Conservation (phyloP, 2,888 invertebrate genomes). For the Erebia aethiops region DNA sequence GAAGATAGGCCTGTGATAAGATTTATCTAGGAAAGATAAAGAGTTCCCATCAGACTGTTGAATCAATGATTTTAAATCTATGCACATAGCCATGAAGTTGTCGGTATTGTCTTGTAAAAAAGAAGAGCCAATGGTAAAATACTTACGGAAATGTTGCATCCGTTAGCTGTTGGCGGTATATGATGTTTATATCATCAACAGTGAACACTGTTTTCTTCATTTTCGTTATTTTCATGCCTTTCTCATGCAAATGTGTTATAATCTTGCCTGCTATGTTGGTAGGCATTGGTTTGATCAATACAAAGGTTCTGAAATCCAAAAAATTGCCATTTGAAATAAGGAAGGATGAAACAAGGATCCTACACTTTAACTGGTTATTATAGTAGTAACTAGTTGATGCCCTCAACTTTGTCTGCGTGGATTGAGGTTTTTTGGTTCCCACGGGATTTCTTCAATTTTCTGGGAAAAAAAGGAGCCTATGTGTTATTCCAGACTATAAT, state of each 20-base stretch:
- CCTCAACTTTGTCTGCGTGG: too few relatives aligned
- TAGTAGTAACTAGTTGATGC: too few relatives aligned
- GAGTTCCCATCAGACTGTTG: too few relatives aligned
- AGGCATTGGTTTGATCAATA: constrained; percentile 89
- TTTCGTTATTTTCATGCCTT: constrained; percentile 85
- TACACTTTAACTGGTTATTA: too few relatives aligned
- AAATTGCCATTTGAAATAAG: background rate
- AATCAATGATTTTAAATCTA: too few relatives aligned
- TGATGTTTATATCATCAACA: constrained; percentile 81
- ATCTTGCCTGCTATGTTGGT: constrained; percentile 89
- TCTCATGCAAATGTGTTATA: constrained; percentile 85
- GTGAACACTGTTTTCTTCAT: constrained; percentile 88
- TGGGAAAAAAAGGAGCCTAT: too few relatives aligned
- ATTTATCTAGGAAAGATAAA: background rate
- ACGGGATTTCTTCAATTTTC: too few relatives aligned
- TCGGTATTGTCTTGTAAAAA: too few relatives aligned
- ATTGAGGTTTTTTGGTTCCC: too few relatives aligned
- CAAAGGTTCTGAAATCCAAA: constrained; percentile 85
- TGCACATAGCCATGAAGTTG: too few relatives aligned
- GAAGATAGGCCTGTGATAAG: background rate
- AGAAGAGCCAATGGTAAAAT: background rate
- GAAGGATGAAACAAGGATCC: background rate
- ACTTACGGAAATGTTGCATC: constrained; percentile 85
- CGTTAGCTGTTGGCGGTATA: constrained; percentile 53
- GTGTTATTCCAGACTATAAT: too few relatives aligned